phyloP scores from a whole-genome alignment of 2,888 invertebrate species.

The Ochropleura plecta region DNA sequence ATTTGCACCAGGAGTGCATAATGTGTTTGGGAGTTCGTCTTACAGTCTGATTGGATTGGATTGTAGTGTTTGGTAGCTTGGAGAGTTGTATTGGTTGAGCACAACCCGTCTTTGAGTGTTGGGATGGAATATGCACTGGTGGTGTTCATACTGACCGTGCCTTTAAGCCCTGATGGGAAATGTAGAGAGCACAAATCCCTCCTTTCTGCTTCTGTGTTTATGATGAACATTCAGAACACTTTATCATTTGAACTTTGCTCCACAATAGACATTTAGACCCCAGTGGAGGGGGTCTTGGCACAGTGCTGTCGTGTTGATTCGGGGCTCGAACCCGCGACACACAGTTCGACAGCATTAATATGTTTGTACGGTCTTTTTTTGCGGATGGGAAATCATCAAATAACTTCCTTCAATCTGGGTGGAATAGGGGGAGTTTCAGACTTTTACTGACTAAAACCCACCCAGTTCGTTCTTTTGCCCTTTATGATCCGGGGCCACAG shows the following conservation, averaged over 20 bases:
- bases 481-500: no score
- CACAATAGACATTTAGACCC: no score
- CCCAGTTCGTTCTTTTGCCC: no score
- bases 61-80: background rate
- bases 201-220: background rate
- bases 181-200: background rate
- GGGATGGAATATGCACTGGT: background rate
- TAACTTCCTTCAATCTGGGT: no score
- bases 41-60: slow-evolving; percentile 32
- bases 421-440: no score
- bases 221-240: background rate
- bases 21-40: slow-evolving; percentile 4
- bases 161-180: background rate
- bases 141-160: background rate
- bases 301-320: no score
- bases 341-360: no score
- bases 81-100: background rate
- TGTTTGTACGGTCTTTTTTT: no score
- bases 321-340: no score
- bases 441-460: no score
- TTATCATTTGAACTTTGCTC: background rate
- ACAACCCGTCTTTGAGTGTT: background rate
- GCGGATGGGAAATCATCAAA: no score
- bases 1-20: slow-evolving; percentile 36
- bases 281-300: no score